A percentile compares a stretch with the other conserved stretches of the same genome.
phyloP scores from a whole-genome alignment of 2,797 vertebrate species.

The Cottoperca gobio region DNA sequence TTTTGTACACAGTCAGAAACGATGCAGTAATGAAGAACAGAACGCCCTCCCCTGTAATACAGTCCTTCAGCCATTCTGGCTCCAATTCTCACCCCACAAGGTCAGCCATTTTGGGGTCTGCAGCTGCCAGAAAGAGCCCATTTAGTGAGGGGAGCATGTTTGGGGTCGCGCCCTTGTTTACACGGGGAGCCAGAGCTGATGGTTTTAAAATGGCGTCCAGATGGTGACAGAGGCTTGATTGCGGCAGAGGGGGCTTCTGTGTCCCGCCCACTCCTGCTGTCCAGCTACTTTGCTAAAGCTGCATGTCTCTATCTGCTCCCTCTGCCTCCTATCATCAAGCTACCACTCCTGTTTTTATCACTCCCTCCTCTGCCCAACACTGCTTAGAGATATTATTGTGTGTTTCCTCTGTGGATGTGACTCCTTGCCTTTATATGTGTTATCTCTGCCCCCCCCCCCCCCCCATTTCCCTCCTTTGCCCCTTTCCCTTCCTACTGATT shows the following conservation, averaged over 20 bases:
- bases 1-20: constrained; percentile 47
- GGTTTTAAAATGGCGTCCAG: constrained; percentile 86
- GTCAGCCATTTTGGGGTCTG: constrained; percentile 78
- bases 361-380: constrained; percentile 33
- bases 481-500: constrained; percentile 38
- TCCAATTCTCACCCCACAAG: constrained; percentile 57
- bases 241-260: constrained; percentile 74
- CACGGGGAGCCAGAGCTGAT: constrained; percentile 80
- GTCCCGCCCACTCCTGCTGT: constrained; percentile 79
- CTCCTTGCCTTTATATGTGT: constrained; percentile 40
- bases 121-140: constrained; percentile 77
- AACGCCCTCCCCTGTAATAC: constrained; percentile 34
- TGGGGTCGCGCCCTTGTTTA: constrained; percentile 83
- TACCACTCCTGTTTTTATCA: constrained; percentile 48
- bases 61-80: constrained; percentile 65
- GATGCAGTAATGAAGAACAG: constrained; percentile 49
- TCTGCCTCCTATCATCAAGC: constrained; percentile 47
- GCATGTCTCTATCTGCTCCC: constrained; percentile 60
- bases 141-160: constrained; percentile 80
- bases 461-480: background rate
- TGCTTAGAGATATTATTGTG: constrained; percentile 34
- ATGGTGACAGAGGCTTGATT: constrained; percentile 83
- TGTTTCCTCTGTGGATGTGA: constrained; percentile 41
- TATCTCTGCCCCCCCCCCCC: constrained; percentile 26
- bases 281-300: constrained; percentile 71